phyloP scores from a whole-genome alignment of 2,113 vertebrate genomes.

The Coryphaenoides rupestris region DNA sequence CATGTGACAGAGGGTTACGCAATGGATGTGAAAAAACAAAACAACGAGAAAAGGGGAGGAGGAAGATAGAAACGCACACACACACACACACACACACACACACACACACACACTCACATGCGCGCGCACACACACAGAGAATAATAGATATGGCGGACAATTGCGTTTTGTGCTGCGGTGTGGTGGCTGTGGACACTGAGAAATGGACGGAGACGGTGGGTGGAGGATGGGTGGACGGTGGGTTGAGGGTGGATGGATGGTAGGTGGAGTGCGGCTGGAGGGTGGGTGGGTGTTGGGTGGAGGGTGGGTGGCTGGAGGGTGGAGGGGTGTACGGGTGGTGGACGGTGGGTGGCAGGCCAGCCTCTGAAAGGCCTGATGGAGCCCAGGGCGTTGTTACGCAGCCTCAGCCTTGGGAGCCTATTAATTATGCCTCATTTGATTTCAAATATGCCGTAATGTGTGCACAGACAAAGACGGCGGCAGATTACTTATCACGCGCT shows the following conservation, averaged over 20 bases:
- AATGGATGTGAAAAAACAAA: no score
- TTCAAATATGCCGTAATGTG: constrained; percentile 38
- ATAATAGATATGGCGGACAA: constrained; percentile 40
- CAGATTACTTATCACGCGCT: constrained; percentile 15
- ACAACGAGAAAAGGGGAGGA: no score
- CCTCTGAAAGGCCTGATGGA: constrained; percentile 30
- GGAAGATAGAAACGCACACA: no score
- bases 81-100: neutral
- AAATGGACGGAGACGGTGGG: neutral
- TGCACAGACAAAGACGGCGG: constrained; percentile 22
- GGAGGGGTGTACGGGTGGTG: constrained; percentile 23
- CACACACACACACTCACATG: neutral
- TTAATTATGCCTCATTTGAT: constrained; percentile 53
- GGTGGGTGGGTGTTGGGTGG: no score
- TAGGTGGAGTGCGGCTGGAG: constrained; percentile 10
- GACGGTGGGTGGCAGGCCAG: constrained; percentile 45
- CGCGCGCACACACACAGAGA: neutral
- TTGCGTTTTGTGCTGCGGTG: constrained; percentile 38
- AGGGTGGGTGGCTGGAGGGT: constrained; percentile 25
- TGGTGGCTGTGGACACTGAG: neutral
- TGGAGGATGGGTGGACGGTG: no score
- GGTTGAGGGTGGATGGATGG: constrained; percentile 16
- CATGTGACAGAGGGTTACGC: neutral
- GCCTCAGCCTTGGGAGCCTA: constrained; percentile 29
- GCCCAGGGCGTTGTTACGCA: constrained; percentile 32